These are phyloP conservation scores for Marcusenius ussheri DNA, from an alignment of 2,113 vertebrate species.

Conservation along the genomic window DNA sequence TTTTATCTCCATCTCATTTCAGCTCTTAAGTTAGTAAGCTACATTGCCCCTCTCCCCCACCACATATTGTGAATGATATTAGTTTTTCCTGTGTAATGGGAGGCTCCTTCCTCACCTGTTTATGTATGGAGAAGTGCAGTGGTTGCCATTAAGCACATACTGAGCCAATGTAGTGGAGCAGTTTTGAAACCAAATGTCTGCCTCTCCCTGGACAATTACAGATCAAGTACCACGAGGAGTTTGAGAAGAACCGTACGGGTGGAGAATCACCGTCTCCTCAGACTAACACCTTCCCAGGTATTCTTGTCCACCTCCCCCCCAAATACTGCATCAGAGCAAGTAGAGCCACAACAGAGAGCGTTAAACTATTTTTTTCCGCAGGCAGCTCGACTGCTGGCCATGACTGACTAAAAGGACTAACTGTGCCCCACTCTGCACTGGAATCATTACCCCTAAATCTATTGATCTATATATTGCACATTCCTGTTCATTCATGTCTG, in stretches of 20 bases:
- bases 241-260: conserved; percentile 82
- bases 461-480: not conserved
- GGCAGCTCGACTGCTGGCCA: not conserved
- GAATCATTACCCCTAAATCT: not conserved
- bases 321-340: not conserved
- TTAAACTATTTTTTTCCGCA: not conserved
- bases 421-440: not conserved
- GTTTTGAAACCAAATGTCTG: not conserved
- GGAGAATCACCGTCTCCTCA: conserved; percentile 59
- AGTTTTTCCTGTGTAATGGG: not conserved
- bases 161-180: not conserved
- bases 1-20: not conserved
- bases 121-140: not conserved
- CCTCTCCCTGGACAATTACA: conserved; percentile 34
- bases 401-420: not conserved
- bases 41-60: not conserved
- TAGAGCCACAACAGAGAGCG: not conserved
- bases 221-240: conserved; percentile 96
- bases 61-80: not conserved
- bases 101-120: not conserved
- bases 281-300: conserved; percentile 51
- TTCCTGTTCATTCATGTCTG: not conserved
- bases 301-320: not conserved
- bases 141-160: not conserved
- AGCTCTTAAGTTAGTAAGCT: not conserved